Evolutionary conservation across 2,888 invertebrate genomes (phyloP), one percentile per base, ranked within the genome.

Genomic region (Alentia gelatinosa): DNA sequence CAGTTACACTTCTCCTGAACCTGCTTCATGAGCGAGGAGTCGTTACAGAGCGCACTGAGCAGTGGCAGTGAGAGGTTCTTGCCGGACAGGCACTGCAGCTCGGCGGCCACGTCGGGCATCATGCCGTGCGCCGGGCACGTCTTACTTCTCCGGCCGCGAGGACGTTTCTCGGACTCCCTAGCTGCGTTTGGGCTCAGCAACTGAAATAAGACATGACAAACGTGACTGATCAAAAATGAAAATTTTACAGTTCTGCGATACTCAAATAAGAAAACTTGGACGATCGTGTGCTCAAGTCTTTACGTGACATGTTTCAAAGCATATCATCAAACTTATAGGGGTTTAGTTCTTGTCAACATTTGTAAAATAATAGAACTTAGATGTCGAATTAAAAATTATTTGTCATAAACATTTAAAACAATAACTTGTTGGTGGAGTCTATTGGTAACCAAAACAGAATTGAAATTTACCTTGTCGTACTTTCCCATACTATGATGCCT

Each of bases 11-110:
- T 92, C 91, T 93, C 94, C 90, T 93, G 93, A 40, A 93, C 91
- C 26, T 93, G 93, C 23, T 26, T n/a, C 92, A 95, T 97, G 94
- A 99, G 97, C 91, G 98, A 98, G 91, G 98, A 97, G 96, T 99
- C 99, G 96, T 98, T 99, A 97, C 98, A 99, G 94, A 99, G 97
- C 23, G 98, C 99, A 91, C 98, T 98, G 95, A 99, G 98, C 92
- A 99, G 97, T 33, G 99, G 99, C 96, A 99, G 97, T 40, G 92
- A 92, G 0, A 94, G 94, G 90, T 94, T 94, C 84, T 94, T 94
- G 1, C 94, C 93, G 5, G 94, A 93, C 92, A 94, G 93, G 23
- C 94, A 94, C 23, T 84, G 89, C 33, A 95, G 94, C 91, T 95
- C 94, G 86, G 94, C 94, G 35, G 95, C 89, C 40, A 89, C 74